A percentile compares a stretch with the other conserved stretches of the same genome.
phyloP scores from a whole-genome alignment of 1,140 invertebrate genomes.

The Drosophila tropicalis region DNA sequence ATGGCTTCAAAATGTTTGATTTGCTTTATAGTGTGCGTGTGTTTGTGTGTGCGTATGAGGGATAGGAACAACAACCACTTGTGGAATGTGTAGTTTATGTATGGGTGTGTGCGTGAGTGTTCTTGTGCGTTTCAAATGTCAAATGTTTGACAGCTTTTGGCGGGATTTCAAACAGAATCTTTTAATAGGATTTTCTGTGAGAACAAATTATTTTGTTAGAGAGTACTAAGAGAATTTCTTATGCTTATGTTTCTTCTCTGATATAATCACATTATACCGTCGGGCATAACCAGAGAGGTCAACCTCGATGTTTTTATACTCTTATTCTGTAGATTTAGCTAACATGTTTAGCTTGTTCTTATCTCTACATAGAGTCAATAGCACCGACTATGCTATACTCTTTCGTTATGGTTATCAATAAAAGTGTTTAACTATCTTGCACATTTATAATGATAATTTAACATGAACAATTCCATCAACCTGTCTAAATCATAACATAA shows the following conservation, averaged over 20 bases:
- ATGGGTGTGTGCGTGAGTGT: not conserved
- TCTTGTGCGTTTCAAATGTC: slow-evolving; percentile 51
- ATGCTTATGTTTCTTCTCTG: not conserved
- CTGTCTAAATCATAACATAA: too few relatives aligned
- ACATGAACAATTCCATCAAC: too few relatives aligned
- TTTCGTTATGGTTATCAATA: too few relatives aligned
- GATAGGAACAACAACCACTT: slow-evolving; percentile 48
- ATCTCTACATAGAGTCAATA: too few relatives aligned
- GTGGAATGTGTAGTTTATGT: slow-evolving; percentile 52
- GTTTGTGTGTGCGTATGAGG: slow-evolving; percentile 18
- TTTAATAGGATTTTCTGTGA: slow-evolving; percentile 1
- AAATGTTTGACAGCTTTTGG: slow-evolving; percentile 63
- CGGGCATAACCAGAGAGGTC: not conserved
- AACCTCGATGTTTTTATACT: not conserved
- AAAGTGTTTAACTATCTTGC: too few relatives aligned
- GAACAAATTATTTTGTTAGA: not conserved
- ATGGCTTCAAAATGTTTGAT: slow-evolving; percentile 42
- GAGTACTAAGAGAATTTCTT: not conserved
- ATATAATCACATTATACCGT: slow-evolving; percentile 2
- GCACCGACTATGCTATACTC: too few relatives aligned
- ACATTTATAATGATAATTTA: too few relatives aligned
- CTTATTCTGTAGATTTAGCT: not conserved
- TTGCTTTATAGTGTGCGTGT: slow-evolving; percentile 29
- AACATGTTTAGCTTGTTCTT: too few relatives aligned
- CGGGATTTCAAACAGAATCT: slow-evolving; percentile 44